Evolutionary conservation across 2,113 vertebrate genomes (phyloP).

Genomic region (Perca schrenkii): DNA sequence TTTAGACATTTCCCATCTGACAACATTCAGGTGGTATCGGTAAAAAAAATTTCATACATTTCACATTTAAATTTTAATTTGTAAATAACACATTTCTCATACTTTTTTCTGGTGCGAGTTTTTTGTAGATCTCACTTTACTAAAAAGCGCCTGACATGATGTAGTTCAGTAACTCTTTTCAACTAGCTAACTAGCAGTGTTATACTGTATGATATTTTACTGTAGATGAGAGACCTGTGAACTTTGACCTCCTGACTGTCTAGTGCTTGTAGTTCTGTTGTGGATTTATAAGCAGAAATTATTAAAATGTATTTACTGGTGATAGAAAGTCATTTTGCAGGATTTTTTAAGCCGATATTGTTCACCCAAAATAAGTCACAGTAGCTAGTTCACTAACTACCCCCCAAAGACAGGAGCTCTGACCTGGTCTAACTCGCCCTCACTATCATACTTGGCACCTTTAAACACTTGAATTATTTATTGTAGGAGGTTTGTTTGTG

Average conservation of each 20-base stretch:
- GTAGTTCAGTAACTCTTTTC: background rate
- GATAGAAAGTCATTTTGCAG: background rate
- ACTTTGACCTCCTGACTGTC: background rate
- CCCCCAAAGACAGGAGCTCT: background rate
- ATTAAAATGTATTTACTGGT: background rate
- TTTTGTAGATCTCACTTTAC: background rate
- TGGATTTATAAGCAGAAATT: background rate
- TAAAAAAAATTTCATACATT: background rate
- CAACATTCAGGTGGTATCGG: too few relatives aligned
- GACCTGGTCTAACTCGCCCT: background rate
- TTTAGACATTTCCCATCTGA: background rate
- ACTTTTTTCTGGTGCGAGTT: background rate
- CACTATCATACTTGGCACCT: slow-evolving; percentile 41
- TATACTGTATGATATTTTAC: background rate
- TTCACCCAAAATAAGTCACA: background rate
- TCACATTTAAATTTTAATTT: background rate
- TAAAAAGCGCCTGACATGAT: background rate
- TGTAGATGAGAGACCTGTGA: background rate
- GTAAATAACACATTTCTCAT: background rate
- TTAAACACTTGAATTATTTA: slow-evolving; percentile 62
- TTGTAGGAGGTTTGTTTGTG: slow-evolving; percentile 40
- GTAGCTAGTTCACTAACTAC: too few relatives aligned
- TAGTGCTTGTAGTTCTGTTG: background rate
- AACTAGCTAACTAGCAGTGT: background rate
- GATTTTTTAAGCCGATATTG: background rate